These are phyloP conservation scores for Lordiphosa clarofinis DNA, from an alignment of 1,140 invertebrate species.

Conservation along the genomic window DNA sequence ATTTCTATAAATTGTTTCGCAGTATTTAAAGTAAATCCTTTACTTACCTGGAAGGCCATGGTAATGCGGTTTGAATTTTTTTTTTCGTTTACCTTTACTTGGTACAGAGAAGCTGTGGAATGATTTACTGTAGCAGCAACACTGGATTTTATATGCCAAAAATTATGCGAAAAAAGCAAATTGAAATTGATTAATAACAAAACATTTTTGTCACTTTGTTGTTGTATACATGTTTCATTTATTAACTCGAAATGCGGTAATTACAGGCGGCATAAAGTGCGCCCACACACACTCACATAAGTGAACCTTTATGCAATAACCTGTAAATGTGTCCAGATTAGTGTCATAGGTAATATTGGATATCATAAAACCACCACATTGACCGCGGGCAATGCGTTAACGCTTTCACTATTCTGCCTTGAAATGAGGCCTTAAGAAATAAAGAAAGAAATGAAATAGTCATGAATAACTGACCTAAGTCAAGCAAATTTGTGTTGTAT, in stretches of 20 bases:
- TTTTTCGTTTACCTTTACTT: constrained; percentile 41
- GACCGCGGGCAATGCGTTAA: constrained; percentile 37
- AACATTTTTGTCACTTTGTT: constrained; percentile 64
- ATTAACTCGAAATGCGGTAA: constrained; percentile 39
- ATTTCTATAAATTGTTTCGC: not conserved
- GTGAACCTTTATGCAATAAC: constrained; percentile 59
- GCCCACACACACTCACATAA: constrained; percentile 15
- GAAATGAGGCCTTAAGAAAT: constrained; percentile 23
- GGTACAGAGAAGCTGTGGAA: constrained; percentile 57
- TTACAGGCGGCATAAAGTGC: constrained; percentile 19
- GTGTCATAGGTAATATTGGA: constrained; percentile 52
- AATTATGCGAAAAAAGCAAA: constrained; percentile 28
- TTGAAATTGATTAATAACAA: constrained; percentile 48
- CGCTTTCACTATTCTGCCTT: constrained; percentile 73
- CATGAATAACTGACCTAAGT: too few relatives aligned
- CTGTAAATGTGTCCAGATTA: constrained; percentile 64
- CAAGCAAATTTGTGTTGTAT: too few relatives aligned
- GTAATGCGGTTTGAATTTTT: constrained; percentile 25
- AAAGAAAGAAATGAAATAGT: not conserved
- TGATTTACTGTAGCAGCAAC: constrained; percentile 51
- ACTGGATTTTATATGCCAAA: constrained; percentile 55
- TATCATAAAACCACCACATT: constrained; percentile 19
- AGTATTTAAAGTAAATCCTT: not conserved
- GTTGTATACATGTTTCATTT: constrained; percentile 41
- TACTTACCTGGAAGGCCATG: constrained; percentile 69